A percentile compares a stretch with the other conserved stretches of the same genome.
Evolutionary conservation across 2,113 vertebrate species (phyloP).

Genomic region (Gobio gobio): DNA sequence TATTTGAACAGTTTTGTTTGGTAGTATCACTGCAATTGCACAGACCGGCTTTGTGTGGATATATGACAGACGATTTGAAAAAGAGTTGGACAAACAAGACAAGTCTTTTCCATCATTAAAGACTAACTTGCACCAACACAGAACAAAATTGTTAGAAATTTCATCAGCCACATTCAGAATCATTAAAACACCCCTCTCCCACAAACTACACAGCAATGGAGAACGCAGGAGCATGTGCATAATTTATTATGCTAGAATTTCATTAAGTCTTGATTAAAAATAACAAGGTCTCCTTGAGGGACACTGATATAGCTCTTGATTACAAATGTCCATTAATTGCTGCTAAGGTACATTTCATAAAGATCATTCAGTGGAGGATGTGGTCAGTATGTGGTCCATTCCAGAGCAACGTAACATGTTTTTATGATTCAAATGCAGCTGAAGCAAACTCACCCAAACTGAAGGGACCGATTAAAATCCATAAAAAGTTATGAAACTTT

Average conservation of each 20-base stretch:
- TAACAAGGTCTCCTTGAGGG: neutral
- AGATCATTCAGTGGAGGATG: neutral
- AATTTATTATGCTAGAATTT: constrained; percentile 23
- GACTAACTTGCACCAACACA: neutral
- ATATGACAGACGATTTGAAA: neutral
- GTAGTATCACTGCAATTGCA: neutral
- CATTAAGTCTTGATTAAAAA: constrained; percentile 27
- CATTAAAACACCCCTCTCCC: neutral
- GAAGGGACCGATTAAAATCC: constrained; percentile 40
- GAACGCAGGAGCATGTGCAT: neutral
- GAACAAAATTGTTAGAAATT: neutral
- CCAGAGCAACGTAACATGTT: neutral
- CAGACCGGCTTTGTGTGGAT: neutral
- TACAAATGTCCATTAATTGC: constrained; percentile 6
- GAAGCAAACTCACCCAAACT: neutral
- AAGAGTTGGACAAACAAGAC: neutral
- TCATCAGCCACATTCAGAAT: neutral
- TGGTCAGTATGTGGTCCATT: neutral
- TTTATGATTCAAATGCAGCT: neutral
- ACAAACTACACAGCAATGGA: constrained; percentile 16
- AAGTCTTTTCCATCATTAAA: neutral
- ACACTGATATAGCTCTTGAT: constrained; percentile 5
- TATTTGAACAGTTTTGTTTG: neutral
- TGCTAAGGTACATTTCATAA: neutral
- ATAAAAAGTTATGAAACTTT: constrained; percentile 26